phyloP scores from a whole-genome alignment of 2,888 invertebrate species.

The Antheraea assamensis region DNA sequence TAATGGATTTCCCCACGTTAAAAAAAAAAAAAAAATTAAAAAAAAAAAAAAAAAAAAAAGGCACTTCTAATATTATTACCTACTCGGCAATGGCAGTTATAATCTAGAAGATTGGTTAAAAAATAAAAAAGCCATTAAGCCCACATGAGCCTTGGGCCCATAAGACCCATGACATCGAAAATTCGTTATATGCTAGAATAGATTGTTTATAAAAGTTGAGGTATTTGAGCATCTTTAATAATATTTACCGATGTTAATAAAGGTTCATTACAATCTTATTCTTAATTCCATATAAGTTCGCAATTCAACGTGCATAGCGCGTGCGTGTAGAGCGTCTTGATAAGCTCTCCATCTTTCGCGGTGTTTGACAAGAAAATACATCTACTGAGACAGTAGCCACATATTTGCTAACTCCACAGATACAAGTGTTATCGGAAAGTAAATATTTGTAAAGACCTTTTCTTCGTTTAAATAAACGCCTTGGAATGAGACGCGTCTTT shows the following conservation, averaged over 20 bases:
- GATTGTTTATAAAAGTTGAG: neutral
- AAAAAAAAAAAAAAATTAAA: no score
- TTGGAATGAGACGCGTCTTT: conserved; percentile 14
- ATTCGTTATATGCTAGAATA: neutral
- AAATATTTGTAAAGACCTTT: conserved; percentile 26
- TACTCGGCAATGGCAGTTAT: no score
- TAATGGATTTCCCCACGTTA: no score
- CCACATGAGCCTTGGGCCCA: no score
- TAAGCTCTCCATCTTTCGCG: neutral
- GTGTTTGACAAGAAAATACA: conserved; percentile 12
- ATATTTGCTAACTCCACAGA: conserved; percentile 17
- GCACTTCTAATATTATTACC: no score
- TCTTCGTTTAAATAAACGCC: conserved; percentile 24
- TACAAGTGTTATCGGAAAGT: conserved; percentile 15
- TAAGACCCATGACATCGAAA: neutral
- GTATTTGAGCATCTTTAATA: neutral
- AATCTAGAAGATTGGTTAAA: neutral
- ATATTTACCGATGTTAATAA: neutral
- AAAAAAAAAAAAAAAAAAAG: no score
- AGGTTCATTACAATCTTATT: neutral
- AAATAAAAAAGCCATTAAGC: neutral
- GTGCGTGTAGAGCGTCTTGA: conserved; percentile 7
- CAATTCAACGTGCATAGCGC: conserved; percentile 9
- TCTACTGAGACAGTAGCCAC: conserved; percentile 13
- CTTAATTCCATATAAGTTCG: neutral